Evolutionary conservation across 2,797 vertebrate genomes (phyloP), one percentile per base, ranked within the genome.

Genomic region (Microhierax caerulescens): DNA sequence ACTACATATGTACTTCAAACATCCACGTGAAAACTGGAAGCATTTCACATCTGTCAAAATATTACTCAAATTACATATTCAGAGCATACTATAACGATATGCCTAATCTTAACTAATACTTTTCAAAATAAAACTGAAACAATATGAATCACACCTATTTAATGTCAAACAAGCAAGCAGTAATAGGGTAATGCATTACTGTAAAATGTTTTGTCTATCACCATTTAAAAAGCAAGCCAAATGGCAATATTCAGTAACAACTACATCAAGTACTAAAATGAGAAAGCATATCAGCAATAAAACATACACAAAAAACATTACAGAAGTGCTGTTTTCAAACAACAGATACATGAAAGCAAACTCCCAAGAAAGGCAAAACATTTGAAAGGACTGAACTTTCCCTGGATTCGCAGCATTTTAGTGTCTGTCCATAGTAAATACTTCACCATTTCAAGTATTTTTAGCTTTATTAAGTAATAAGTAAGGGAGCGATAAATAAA

Each of bases 141-240:
- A 87, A 41, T 17, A 94, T 73, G 68, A 96, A 89, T 92, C 80
- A 88, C 57, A 84, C 54, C 67, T 90, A 51, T 50, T 91, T 68
- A 50, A 76, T 24, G 43, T 57, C 83, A 94, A 90, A 78, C 6
- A 39, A 97, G 82, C 57, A 86, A 93, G 43, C 28, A 64, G 7
- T 32, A 72, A 72, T 4, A 85, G 32, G n/a, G 39, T 22, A 57
- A 84, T 7, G 20, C 1, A 2, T 17, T 65, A 50, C 30, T 53
- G 30, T 51, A 80, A 68, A 68, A 68, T 23, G 32, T 79, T 84
- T 93, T 78, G 82, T 61, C 57, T 59, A 51, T 10, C 32, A 32
- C 8, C 25, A 23, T 57, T 89, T 78, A 64, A 74, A 89, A 83
- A 85, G 50, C 22, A 94, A 88, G 86, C 32, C 28, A 74, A 93